These are phyloP conservation scores for Mareca strepera DNA, from an alignment of 2,797 vertebrate species.

Conservation along the genomic window DNA sequence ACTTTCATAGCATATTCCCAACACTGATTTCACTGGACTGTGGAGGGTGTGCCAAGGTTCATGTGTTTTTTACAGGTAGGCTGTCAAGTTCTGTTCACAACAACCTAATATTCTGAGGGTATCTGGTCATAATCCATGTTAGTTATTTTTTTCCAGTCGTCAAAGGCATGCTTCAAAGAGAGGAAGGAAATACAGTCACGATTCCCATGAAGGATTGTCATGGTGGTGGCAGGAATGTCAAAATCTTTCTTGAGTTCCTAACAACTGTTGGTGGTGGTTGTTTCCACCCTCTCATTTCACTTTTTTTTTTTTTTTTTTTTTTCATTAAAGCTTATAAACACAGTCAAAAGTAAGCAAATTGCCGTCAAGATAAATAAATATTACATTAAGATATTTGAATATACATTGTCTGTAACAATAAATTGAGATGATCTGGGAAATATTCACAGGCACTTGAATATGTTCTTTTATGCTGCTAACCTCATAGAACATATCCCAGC, in stretches of 20 bases:
- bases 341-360: background rate
- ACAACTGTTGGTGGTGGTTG: rapidly evolving
- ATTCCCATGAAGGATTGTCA: background rate
- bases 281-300: background rate
- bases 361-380: background rate
- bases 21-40: background rate
- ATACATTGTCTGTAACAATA: background rate
- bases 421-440: background rate
- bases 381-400: background rate
- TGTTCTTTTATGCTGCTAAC: background rate
- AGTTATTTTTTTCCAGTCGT: background rate
- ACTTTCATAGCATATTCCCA: background rate
- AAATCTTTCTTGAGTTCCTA: background rate
- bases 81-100: background rate
- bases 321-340: background rate
- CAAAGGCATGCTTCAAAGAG: background rate
- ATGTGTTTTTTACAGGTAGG: background rate
- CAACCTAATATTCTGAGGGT: background rate
- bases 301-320: background rate
- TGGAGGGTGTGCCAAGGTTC: background rate
- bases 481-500: background rate
- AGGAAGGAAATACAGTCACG: background rate
- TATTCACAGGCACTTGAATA: background rate
- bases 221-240: background rate
- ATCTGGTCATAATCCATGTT: background rate